Percentiles rank a stretch among this genome's conserved stretches.
Conservation (phyloP, 2,888 invertebrate genomes). For the Venustoraphidia nigricollis region DNA sequence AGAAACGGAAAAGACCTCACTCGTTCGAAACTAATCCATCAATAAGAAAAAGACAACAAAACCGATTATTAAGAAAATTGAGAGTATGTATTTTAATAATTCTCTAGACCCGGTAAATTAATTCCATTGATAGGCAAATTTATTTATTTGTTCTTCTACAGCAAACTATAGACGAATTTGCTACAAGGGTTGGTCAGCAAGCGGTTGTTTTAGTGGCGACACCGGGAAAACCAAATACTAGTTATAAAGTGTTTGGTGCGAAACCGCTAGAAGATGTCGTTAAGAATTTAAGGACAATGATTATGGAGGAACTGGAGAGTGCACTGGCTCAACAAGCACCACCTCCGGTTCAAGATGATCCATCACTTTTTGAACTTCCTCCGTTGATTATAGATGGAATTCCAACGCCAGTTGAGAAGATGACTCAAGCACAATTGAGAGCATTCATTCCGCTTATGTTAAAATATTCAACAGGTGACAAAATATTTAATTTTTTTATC, state of each 20-base stretch:
- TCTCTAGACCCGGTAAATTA: neutral
- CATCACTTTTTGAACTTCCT: conserved; percentile 86
- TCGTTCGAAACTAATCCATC: conserved; percentile 96
- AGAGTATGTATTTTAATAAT: conserved; percentile 37
- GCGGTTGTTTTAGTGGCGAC: conserved; percentile 92
- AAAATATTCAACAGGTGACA: conserved; percentile 79
- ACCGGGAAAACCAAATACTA: conserved; percentile 89
- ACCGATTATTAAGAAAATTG: conserved; percentile 73
- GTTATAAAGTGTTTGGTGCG: conserved; percentile 92
- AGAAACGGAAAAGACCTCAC: conserved; percentile 88
- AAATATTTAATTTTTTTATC: neutral
- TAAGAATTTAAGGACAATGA: conserved; percentile 73
- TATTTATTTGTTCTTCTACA: conserved; percentile 22
- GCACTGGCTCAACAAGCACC: conserved; percentile 88
- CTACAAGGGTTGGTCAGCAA: conserved; percentile 92
- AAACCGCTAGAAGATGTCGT: conserved; percentile 95
- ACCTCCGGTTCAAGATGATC: conserved; percentile 73
- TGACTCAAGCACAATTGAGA: conserved; percentile 93
- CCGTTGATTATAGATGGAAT: conserved; percentile 94
- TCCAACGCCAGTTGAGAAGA: conserved; percentile 96
- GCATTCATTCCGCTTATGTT: conserved; percentile 97
- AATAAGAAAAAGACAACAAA: conserved; percentile 88
- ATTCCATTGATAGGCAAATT: neutral
- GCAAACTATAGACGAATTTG: conserved; percentile 95
- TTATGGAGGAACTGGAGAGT: conserved; percentile 90